These are phyloP conservation scores for Brachyptera risi DNA, from an alignment of 2,888 invertebrate species.

Conservation along the genomic window DNA sequence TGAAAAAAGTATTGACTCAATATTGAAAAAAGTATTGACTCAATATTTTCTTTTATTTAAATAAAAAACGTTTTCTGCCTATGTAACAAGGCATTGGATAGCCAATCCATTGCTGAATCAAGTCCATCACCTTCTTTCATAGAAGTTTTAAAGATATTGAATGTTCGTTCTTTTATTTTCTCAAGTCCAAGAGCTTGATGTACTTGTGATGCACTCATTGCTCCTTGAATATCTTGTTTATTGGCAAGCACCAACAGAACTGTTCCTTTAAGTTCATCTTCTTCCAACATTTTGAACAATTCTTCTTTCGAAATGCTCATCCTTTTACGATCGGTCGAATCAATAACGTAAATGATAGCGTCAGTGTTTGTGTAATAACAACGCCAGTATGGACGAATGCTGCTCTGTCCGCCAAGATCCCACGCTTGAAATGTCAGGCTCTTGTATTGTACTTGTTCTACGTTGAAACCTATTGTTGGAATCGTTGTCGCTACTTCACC, in stretches of 20 bases:
- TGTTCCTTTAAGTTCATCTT: not conserved
- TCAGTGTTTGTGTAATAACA: constrained; percentile 9
- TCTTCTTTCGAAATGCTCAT: not conserved
- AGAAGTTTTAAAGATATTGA: not conserved
- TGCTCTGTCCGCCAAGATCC: constrained; percentile 20
- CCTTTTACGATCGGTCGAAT: constrained; percentile 9
- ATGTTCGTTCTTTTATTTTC: not conserved
- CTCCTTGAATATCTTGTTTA: constrained; percentile 5
- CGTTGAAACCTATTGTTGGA: constrained; percentile 72
- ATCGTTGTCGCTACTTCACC: constrained; percentile 98
- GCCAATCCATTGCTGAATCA: not conserved
- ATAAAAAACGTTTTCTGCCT: too few species aligned
- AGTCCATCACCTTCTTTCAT: not conserved
- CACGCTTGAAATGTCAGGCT: constrained; percentile 12
- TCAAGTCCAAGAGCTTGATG: not conserved
- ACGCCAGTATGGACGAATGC: constrained; percentile 13
- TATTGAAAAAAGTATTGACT: too few species aligned
- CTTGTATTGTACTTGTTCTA: constrained; percentile 11
- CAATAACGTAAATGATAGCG: constrained; percentile 20
- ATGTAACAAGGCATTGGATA: not conserved
- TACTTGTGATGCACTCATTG: not conserved
- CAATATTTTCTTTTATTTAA: too few species aligned
- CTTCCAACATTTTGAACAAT: constrained; percentile 7
- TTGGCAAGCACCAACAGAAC: constrained; percentile 15
- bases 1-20: too few species aligned